These are phyloP conservation scores for Meriones unguiculatus DNA, from an alignment of 2,113 vertebrate species.

Conservation along the genomic window DNA sequence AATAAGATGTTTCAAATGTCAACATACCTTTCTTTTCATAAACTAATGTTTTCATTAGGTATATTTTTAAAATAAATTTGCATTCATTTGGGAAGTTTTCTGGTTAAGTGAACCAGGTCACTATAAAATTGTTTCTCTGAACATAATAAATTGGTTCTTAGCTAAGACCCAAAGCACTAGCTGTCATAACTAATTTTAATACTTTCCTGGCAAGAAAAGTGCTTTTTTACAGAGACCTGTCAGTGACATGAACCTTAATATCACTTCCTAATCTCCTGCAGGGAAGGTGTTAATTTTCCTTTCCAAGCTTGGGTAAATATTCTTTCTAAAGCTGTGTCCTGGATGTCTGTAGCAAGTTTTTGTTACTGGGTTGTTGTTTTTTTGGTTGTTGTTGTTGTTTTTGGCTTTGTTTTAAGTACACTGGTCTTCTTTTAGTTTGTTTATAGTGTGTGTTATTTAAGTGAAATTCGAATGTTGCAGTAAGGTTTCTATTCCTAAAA, in stretches of 20 bases:
- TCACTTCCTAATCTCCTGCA: slow-evolving; percentile 2
- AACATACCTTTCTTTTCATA: slow-evolving; percentile 54
- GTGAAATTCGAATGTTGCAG: not conserved
- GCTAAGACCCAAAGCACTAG: not conserved
- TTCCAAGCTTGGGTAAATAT: slow-evolving; percentile 24
- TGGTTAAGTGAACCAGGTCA: slow-evolving; percentile 47
- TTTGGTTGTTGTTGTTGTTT: not conserved
- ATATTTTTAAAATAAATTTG: not conserved
- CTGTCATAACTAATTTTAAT: slow-evolving; percentile 29
- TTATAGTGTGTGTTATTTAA: slow-evolving; percentile 48
- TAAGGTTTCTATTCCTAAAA: slow-evolving; percentile 21
- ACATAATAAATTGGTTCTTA: slow-evolving; percentile 55
- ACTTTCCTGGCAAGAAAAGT: slow-evolving; percentile 37
- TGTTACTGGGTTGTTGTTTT: not conserved
- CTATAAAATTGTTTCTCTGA: slow-evolving; percentile 41
- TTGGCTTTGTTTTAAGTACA: not conserved
- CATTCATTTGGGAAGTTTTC: slow-evolving; percentile 46
- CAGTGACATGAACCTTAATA: slow-evolving; percentile 23
- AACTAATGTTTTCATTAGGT: slow-evolving; percentile 32
- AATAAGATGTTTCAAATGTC: slow-evolving; percentile 57
- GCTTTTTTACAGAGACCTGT: slow-evolving; percentile 45
- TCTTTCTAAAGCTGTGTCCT: not conserved
- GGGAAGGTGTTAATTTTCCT: slow-evolving; percentile 9
- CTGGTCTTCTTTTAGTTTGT: slow-evolving; percentile 51
- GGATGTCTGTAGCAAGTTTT: not conserved